Percentiles rank a stretch among this genome's conserved stretches.
Evolutionary conservation across 2,113 vertebrate genomes (phyloP).

Genomic region (Notiomystis cincta): DNA sequence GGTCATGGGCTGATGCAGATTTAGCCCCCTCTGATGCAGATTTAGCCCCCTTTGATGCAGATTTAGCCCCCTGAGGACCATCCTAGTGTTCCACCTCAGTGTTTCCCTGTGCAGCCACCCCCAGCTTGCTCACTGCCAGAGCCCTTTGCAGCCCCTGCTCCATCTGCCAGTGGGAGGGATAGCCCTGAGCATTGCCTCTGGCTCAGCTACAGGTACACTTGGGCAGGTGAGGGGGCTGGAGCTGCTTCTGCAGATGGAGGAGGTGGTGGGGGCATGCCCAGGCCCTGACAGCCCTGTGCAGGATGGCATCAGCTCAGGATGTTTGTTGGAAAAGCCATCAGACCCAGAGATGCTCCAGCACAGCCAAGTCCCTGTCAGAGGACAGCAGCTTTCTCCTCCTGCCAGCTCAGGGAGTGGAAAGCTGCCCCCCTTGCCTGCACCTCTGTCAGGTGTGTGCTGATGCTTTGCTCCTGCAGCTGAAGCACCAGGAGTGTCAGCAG

Average conservation of each 20-base stretch:
- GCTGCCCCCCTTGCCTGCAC: neutral
- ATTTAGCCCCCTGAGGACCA: neutral
- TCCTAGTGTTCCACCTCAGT: neutral
- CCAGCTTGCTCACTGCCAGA: neutral
- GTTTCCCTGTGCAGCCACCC: neutral
- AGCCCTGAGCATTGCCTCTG: neutral
- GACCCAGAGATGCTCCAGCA: neutral
- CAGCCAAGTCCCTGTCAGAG: neutral
- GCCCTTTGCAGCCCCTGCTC: neutral
- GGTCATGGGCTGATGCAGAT: neutral
- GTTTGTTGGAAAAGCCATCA: neutral
- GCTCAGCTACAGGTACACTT: neutral
- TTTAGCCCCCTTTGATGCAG: neutral
- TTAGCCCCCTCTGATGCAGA: neutral
- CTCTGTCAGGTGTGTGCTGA: neutral
- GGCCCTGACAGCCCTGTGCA: neutral
- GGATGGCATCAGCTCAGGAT: neutral
- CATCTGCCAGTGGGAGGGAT: accelerated
- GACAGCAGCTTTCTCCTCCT: neutral
- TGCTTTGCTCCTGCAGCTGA: neutral
- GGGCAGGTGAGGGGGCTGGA: neutral
- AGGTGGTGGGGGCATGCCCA: neutral
- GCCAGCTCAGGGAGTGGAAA: neutral
- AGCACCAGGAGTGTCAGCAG: neutral
- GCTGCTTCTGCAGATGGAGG: neutral